Evolutionary conservation across 2,888 invertebrate species (phyloP).

Genomic region (Sisyra terminalis): DNA sequence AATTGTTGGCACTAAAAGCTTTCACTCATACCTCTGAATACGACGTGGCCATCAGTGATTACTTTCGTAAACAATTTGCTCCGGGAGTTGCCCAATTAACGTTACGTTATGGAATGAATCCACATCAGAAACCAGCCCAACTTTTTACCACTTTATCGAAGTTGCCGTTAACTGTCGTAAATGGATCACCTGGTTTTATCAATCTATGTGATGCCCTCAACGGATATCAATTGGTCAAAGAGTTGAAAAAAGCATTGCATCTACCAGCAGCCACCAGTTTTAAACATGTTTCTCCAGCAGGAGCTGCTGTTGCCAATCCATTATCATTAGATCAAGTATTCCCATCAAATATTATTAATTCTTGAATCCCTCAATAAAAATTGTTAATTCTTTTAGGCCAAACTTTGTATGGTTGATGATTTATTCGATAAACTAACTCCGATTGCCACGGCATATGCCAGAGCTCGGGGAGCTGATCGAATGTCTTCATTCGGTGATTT

Average conservation of each 20-base stretch:
- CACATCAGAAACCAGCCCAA: slow-evolving; percentile 94
- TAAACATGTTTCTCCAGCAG: slow-evolving; percentile 97
- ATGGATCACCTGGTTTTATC: slow-evolving; percentile 93
- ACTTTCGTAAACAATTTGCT: slow-evolving; percentile 83
- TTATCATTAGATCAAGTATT: slow-evolving; percentile 47
- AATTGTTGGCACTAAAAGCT: slow-evolving; percentile 74
- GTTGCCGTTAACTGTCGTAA: slow-evolving; percentile 74
- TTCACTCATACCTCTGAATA: slow-evolving; percentile 94
- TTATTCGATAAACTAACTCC: slow-evolving; percentile 55
- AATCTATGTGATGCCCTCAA: slow-evolving; percentile 95
- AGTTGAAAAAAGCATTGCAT: slow-evolving; percentile 60
- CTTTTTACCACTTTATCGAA: slow-evolving; percentile 63
- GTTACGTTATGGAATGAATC: slow-evolving; percentile 93
- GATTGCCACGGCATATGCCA: slow-evolving; percentile 80
- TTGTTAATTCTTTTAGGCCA: slow-evolving; percentile 37
- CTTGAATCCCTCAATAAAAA: too few relatives aligned
- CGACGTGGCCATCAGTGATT: slow-evolving; percentile 87
- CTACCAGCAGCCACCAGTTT: slow-evolving; percentile 91
- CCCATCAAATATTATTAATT: slow-evolving; percentile 1
- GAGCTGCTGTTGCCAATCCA: slow-evolving; percentile 82
- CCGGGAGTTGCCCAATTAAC: slow-evolving; percentile 60
- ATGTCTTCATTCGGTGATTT: slow-evolving; percentile 99
- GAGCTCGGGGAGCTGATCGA: slow-evolving; percentile 92
- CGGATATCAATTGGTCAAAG: slow-evolving; percentile 90
- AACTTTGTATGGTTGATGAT: slow-evolving; percentile 88